A percentile compares a stretch with the other conserved stretches of the same genome.
These are phyloP conservation scores for Phoeniculus purpureus DNA, from an alignment of 2,797 vertebrate species.

Conservation along the genomic window DNA sequence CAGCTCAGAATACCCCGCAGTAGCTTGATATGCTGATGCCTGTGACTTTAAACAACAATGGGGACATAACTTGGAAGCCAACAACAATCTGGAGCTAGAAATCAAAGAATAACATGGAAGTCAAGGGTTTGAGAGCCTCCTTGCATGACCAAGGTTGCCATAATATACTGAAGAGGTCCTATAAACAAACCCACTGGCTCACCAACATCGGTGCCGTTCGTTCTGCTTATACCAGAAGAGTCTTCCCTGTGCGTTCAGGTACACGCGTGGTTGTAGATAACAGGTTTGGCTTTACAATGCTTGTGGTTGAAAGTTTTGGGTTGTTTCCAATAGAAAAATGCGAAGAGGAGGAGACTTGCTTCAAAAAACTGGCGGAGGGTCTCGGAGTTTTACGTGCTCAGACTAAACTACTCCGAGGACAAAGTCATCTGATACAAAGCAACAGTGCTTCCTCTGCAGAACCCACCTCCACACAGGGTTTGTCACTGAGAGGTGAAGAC, in stretches of 20 bases:
- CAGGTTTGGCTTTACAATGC: neutral
- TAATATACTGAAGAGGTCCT: neutral
- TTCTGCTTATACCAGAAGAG: neutral
- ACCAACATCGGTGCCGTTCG: neutral
- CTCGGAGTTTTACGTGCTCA: neutral
- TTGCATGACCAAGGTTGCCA: neutral
- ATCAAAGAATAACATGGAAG: neutral
- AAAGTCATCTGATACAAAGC: neutral
- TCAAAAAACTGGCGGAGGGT: neutral
- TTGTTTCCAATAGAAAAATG: neutral
- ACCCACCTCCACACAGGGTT: neutral
- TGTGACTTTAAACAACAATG: neutral
- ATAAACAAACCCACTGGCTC: neutral
- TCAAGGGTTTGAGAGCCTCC: neutral
- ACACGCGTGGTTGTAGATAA: neutral
- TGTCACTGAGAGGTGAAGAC: neutral
- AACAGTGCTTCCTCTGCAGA: neutral
- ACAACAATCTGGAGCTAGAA: neutral
- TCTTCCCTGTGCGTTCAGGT: neutral
- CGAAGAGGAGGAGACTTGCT: neutral
- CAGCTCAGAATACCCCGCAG: neutral
- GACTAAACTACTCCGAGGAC: neutral
- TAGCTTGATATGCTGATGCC: neutral
- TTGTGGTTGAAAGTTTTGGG: neutral
- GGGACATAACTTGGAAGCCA: neutral